phyloP scores from a whole-genome alignment of 2,113 vertebrate species.

The Nannospalax galili region DNA sequence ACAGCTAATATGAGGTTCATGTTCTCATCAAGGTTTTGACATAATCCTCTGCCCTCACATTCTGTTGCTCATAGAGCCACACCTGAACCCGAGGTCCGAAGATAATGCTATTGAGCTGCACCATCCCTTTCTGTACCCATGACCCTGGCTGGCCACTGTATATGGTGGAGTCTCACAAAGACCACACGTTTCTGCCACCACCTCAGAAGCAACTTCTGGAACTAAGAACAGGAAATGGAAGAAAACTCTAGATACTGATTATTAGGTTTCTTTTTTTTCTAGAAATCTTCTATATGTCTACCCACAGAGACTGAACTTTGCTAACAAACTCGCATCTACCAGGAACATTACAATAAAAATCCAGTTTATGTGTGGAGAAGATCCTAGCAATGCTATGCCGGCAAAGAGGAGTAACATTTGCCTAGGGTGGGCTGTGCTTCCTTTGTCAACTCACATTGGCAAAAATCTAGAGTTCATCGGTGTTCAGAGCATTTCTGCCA shows the following conservation, averaged over 20 bases:
- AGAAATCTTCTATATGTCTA: constrained; percentile 97
- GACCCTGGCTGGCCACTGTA: no score
- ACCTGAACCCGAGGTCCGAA: no score
- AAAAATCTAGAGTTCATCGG: not conserved
- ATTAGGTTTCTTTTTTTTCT: constrained; percentile 63
- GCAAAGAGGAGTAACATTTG: constrained; percentile 82
- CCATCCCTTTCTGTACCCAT: no score
- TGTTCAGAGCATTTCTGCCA: not conserved
- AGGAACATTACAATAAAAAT: constrained; percentile 97
- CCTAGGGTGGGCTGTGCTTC: not conserved
- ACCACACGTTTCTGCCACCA: no score
- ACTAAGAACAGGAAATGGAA: no score
- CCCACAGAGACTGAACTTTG: constrained; percentile 95
- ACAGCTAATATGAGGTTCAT: no score
- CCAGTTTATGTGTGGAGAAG: constrained; percentile 96
- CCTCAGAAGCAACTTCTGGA: no score
- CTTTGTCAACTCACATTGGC: rapidly evolving
- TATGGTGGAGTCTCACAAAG: no score
- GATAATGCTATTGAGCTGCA: no score
- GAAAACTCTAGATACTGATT: not conserved
- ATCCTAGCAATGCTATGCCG: constrained; percentile 87
- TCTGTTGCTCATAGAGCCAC: not conserved
- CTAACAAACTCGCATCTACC: constrained; percentile 92
- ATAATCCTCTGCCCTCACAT: not conserved
- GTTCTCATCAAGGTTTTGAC: no score